Evolutionary conservation across 2,888 invertebrate species (phyloP).

Genomic region (Ormia ochracea): DNA sequence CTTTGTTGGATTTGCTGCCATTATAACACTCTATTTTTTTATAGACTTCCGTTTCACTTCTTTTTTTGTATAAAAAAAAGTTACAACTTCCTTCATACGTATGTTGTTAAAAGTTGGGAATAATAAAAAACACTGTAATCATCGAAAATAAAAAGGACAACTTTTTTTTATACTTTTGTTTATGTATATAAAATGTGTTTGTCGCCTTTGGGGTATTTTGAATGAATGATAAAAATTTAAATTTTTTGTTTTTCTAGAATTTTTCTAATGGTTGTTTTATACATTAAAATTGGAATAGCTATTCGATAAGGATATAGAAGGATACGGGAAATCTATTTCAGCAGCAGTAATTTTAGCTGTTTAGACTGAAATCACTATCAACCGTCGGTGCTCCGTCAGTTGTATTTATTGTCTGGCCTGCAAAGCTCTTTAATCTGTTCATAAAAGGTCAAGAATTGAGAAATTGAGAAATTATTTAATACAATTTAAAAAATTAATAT

Average conservation of each 20-base stretch:
- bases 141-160: background rate
- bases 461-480: too few species aligned
- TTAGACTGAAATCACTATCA: too few species aligned
- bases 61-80: conserved; percentile 5
- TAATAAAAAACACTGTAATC: conserved; percentile 9
- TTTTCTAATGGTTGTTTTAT: background rate
- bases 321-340: too few species aligned
- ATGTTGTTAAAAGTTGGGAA: conserved; percentile 36
- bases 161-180: conserved; percentile 11
- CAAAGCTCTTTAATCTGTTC: too few species aligned
- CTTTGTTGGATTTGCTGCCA: conserved; percentile 24
- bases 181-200: conserved; percentile 48
- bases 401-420: too few species aligned
- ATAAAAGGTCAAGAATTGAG: too few species aligned
- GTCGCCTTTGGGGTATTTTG: conserved; percentile 52
- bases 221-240: conserved; percentile 29
- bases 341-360: too few species aligned
- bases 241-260: background rate
- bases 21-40: conserved; percentile 41
- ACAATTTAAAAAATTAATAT: too few species aligned
- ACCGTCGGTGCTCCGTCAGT: too few species aligned
- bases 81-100: conserved; percentile 46
- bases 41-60: conserved; percentile 38
- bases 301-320: background rate
- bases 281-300: background rate